These are phyloP conservation scores for Vanessa tameamea DNA, from an alignment of 1,140 invertebrate species.

Conservation along the genomic window DNA sequence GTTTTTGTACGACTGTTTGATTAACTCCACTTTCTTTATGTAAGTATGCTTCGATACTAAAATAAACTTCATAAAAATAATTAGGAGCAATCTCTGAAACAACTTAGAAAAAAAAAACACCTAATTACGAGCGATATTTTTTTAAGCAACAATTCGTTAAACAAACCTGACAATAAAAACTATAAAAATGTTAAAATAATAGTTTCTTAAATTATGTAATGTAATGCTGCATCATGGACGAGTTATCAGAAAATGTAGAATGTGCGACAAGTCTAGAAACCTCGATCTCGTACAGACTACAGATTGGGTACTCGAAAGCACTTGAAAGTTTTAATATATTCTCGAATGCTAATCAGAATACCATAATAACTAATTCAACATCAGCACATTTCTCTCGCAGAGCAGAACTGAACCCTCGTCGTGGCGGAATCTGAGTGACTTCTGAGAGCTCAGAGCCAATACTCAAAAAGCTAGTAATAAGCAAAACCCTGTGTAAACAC, in stretches of 20 bases:
- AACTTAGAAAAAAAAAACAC: too few species aligned
- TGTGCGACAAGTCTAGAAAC: not conserved
- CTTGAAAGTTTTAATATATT: slow-evolving; percentile 11
- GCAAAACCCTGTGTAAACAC: slow-evolving; percentile 43
- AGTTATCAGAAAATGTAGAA: not conserved
- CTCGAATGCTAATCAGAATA: slow-evolving; percentile 28
- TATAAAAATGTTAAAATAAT: too few species aligned
- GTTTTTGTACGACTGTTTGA: slow-evolving; percentile 28
- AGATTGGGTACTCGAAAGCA: slow-evolving; percentile 1
- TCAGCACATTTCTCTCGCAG: slow-evolving; percentile 27
- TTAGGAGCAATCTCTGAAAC: not conserved
- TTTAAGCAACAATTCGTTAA: too few species aligned
- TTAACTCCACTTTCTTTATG: slow-evolving; percentile 10
- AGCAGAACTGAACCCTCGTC: slow-evolving; percentile 20
- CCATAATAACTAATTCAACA: slow-evolving; percentile 28
- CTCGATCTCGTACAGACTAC: not conserved
- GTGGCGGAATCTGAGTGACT: slow-evolving; percentile 13
- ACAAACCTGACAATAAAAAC: too few species aligned
- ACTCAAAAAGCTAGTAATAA: slow-evolving; percentile 42
- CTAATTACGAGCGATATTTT: too few species aligned
- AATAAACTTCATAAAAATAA: not conserved
- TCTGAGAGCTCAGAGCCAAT: slow-evolving; percentile 29
- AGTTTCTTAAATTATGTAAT: too few species aligned
- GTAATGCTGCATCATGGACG: not conserved
- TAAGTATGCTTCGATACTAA: not conserved